Conservation (phyloP, 2,888 invertebrate species). For the Sussaba pulchella region DNA sequence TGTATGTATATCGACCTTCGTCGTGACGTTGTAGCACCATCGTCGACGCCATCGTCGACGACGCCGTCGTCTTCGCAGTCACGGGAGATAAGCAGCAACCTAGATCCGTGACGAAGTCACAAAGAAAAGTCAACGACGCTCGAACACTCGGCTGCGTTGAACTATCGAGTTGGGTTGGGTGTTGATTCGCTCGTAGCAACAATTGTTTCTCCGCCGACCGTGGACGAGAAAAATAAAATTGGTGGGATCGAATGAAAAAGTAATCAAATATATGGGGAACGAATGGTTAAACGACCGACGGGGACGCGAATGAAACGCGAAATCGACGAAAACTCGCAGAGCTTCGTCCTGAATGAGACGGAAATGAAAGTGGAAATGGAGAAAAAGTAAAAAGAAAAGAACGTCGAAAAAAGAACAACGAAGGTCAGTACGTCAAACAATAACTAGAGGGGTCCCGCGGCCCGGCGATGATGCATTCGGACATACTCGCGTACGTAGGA, state of each 20-base stretch:
- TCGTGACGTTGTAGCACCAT: slow-evolving; percentile 55
- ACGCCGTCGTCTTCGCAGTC: slow-evolving; percentile 38
- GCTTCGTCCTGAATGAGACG: slow-evolving; percentile 22
- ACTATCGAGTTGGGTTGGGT: slow-evolving; percentile 15
- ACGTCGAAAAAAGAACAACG: slow-evolving; percentile 31
- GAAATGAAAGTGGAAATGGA: background rate
- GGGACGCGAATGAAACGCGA: slow-evolving; percentile 58
- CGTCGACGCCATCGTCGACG: slow-evolving; percentile 41
- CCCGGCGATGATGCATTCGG: no score
- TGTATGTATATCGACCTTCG: slow-evolving; percentile 62
- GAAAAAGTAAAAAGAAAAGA: slow-evolving; percentile 25
- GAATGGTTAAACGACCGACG: slow-evolving; percentile 35
- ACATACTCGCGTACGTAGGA: no score
- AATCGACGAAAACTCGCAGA: slow-evolving; percentile 19
- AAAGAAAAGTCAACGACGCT: slow-evolving; percentile 66
- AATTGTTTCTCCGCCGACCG: background rate
- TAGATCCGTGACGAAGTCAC: slow-evolving; percentile 65
- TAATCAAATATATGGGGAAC: no score
- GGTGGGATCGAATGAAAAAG: background rate
- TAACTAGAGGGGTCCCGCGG: no score
- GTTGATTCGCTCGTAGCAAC: slow-evolving; percentile 27
- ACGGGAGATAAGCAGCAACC: slow-evolving; percentile 61
- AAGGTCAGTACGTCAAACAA: no score
- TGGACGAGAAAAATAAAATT: background rate
- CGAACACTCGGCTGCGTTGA: slow-evolving; percentile 33